Base-by-base conservation (phyloP, 2,113 vertebrate species). In the Ceyx melanurus region DNA sequence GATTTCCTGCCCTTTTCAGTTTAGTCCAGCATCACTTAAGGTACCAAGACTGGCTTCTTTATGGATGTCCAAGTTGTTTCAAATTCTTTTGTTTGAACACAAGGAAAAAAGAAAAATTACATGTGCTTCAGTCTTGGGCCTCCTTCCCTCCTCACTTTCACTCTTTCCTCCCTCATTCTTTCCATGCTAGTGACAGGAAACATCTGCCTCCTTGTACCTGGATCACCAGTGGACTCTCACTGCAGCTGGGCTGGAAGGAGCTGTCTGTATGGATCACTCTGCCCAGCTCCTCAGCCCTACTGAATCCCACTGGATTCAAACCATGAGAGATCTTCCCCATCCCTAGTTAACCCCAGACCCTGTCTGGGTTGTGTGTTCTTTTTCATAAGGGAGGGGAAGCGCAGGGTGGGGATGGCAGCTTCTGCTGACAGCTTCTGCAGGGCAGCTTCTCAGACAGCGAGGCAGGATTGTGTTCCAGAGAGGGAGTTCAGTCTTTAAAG, bases 251-350 rank as follows among this genome's bases (percentile, higher is more conserved):
- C 61, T 66, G 37, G 31, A 58, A 51, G 35, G 35, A 57, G 42
- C 22, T 50, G 35, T 11, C 60, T 45, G 40, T 40, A 15, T 9
- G 2, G 20, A 13, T 64, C 9, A 1, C 45, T 15, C 51, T 51
- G 45, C 37, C 43, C 15, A 2, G 7, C 29, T 48, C 33, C 15
- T 23, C 11, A 1, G 26, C 21, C 31, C 1, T 1, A 57, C 17
- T 29, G 43, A 58, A 64, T 9, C 42, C 14, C 50, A 6, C 25
- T 58, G 17, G n/a, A 66, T 40, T 40, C 25, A 50, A 35, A 35
- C 43, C 9, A 9, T 9, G n/a, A 66, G 29, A 48, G 25, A 18
- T 25, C 35, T 43, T 50, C 51, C 22, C 35, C 20, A 6, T 58
- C 50, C 45, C 50, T 20, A 13, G 21, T 15, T 66, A 31, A 17